Percentiles rank a stretch among this genome's conserved stretches.
phyloP scores from a whole-genome alignment of 1,140 invertebrate genomes.

The Drepana arcuata region DNA sequence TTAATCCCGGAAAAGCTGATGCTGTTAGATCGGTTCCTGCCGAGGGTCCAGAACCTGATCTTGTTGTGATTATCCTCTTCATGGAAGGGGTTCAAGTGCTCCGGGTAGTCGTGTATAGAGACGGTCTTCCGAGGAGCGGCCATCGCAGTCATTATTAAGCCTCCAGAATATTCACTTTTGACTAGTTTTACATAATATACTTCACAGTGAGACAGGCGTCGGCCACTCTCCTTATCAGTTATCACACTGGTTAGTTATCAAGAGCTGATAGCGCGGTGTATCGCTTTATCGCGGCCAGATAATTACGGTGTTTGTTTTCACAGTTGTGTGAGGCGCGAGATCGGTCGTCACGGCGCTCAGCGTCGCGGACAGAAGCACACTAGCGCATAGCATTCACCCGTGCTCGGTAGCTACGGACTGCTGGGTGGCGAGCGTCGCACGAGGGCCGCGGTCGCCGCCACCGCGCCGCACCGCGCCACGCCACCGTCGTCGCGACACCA shows the following conservation, averaged over 20 bases:
- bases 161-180: slow-evolving; percentile 21
- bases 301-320: slow-evolving; percentile 59
- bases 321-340: slow-evolving; percentile 18
- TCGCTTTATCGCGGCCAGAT: slow-evolving; percentile 57
- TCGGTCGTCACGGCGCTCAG: slow-evolving; percentile 24
- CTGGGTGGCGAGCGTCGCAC: too few species aligned
- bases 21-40: slow-evolving; percentile 67
- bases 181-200: slow-evolving; percentile 66
- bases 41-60: slow-evolving; percentile 72
- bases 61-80: slow-evolving; percentile 77
- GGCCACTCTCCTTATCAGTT: slow-evolving; percentile 60
- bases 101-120: slow-evolving; percentile 79
- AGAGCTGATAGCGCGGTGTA: slow-evolving; percentile 50
- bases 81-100: slow-evolving; percentile 81
- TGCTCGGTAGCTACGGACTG: too few species aligned
- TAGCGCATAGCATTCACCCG: slow-evolving; percentile 14
- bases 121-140: slow-evolving; percentile 46
- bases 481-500: too few species aligned
- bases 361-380: slow-evolving; percentile 42
- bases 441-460: slow-evolving; percentile 6
- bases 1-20: slow-evolving; percentile 72
- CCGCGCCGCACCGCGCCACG: slow-evolving; percentile 7
- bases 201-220: slow-evolving; percentile 41
- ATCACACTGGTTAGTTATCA: slow-evolving; percentile 63
- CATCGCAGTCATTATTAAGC: slow-evolving; percentile 45